Evolutionary conservation across 2,888 invertebrate species (phyloP).

Genomic region (Microplitis manilae): DNA sequence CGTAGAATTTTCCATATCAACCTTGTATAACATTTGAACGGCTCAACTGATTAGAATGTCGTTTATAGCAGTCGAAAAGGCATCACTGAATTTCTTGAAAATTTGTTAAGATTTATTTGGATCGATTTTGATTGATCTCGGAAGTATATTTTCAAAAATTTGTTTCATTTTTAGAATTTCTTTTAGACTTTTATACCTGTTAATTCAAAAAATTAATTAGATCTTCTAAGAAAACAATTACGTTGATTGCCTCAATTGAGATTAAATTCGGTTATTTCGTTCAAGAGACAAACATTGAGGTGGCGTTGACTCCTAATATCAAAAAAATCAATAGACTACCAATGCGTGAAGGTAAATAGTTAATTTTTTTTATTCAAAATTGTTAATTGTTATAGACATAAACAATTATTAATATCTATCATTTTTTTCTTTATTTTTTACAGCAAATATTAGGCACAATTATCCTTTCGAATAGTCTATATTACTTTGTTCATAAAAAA

Average conservation of each 20-base stretch:
- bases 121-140: too few relatives aligned
- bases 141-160: too few relatives aligned
- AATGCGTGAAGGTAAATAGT: background rate
- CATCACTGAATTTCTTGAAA: too few relatives aligned
- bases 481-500: background rate
- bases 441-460: background rate
- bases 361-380: background rate
- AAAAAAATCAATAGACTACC: background rate
- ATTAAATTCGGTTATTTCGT: background rate
- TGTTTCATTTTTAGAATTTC: too few relatives aligned
- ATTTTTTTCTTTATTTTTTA: background rate
- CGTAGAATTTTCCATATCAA: too few relatives aligned
- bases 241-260: background rate
- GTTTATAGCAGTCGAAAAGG: too few relatives aligned
- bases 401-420: background rate
- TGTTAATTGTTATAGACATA: background rate
- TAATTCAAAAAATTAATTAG: background rate
- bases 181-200: background rate
- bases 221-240: background rate
- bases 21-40: too few relatives aligned
- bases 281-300: background rate
- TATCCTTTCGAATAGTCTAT: background rate
- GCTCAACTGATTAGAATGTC: too few relatives aligned
- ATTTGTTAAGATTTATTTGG: too few relatives aligned
- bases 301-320: background rate